Percentiles rank a stretch among this genome's conserved stretches.
phyloP scores from a whole-genome alignment of 2,888 invertebrate species.

The Sympetrum striolatum region DNA sequence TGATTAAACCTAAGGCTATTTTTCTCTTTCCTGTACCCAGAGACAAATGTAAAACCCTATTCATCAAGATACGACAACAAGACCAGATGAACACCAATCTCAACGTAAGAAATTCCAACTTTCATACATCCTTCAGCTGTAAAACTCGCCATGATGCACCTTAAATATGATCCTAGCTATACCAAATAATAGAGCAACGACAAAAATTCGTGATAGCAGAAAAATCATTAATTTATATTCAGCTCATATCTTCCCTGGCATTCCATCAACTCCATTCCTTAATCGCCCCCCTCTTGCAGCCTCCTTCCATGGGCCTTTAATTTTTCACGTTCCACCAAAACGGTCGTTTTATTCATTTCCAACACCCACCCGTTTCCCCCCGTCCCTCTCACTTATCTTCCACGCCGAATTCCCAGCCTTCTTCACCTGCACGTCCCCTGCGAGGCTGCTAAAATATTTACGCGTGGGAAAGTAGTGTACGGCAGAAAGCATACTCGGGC shows the following conservation, averaged over 20 bases:
- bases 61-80: too few relatives aligned
- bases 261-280: not conserved
- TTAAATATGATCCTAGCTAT: too few relatives aligned
- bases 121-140: too few relatives aligned
- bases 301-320: not conserved
- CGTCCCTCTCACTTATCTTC: too few relatives aligned
- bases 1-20: not conserved
- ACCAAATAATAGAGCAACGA: too few relatives aligned
- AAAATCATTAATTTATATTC: not conserved
- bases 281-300: not conserved
- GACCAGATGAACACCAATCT: too few relatives aligned
- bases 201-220: not conserved
- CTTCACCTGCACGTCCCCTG: not conserved
- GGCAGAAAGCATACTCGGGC: not conserved
- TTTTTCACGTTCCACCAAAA: not conserved
- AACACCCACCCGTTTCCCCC: not conserved
- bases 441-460: constrained; percentile 30
- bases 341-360: not conserved
- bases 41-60: not conserved
- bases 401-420: not conserved
- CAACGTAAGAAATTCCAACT: too few relatives aligned
- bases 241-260: not conserved
- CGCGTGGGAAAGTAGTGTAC: not conserved
- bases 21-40: not conserved
- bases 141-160: too few relatives aligned